Percentiles rank a stretch among this genome's conserved stretches.
These are phyloP conservation scores for Tenthredo livida DNA, from an alignment of 2,888 invertebrate species.

Conservation along the genomic window DNA sequence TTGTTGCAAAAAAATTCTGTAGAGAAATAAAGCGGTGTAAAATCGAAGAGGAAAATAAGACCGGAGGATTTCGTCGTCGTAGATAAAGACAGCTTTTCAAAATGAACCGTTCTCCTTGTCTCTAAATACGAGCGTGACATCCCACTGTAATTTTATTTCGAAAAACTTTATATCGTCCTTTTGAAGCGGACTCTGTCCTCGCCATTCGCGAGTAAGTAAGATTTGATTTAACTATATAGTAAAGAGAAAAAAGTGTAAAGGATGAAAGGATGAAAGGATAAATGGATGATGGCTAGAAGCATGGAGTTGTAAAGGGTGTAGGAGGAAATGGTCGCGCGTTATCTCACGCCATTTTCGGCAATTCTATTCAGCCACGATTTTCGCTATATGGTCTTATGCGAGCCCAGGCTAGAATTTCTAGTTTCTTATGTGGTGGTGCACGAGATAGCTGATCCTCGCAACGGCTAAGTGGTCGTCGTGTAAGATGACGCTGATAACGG, in stretches of 20 bases:
- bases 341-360: slow-evolving; percentile 37
- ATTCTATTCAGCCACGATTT: slow-evolving; percentile 7
- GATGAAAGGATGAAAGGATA: slow-evolving; percentile 16
- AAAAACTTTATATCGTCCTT: not conserved
- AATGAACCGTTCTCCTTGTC: too few species aligned
- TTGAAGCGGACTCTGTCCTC: not conserved
- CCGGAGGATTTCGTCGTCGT: too few species aligned
- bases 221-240: not conserved
- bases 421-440: slow-evolving; percentile 36
- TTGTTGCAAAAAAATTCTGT: too few species aligned
- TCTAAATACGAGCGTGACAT: not conserved
- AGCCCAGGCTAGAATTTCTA: not conserved
- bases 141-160: not conserved
- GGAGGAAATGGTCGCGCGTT: slow-evolving; percentile 24
- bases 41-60: too few species aligned
- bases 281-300: not conserved
- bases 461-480: slow-evolving; percentile 52
- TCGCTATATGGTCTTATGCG: not conserved
- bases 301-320: slow-evolving; percentile 3
- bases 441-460: slow-evolving; percentile 42
- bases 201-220: not conserved
- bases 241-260: not conserved
- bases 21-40: too few species aligned
- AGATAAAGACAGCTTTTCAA: too few species aligned
- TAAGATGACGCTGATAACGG: slow-evolving; percentile 53